A percentile compares a stretch with the other conserved stretches of the same genome.
Evolutionary conservation across 2,113 vertebrate genomes (phyloP).

Genomic region (Rousettus leschenaultii): DNA sequence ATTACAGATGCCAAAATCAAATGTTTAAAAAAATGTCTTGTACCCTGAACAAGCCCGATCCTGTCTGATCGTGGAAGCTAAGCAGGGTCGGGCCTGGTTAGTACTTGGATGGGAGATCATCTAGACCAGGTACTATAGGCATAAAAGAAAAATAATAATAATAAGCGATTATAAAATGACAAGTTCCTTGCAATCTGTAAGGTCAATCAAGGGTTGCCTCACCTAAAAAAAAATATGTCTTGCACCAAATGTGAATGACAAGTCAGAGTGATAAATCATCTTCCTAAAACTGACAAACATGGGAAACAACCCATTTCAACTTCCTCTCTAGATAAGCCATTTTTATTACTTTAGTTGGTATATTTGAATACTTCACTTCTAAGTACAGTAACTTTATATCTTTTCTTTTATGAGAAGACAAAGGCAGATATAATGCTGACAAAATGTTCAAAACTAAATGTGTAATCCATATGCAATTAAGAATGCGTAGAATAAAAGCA

Average conservation of each 20-base stretch:
- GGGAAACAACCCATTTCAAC: background rate
- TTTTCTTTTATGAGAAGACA: background rate
- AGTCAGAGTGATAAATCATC: background rate
- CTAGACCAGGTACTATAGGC: too few relatives aligned
- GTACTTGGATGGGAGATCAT: too few relatives aligned
- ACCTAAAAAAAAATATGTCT: too few relatives aligned
- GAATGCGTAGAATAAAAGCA: background rate
- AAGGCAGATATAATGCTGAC: background rate
- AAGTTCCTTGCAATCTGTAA: too few relatives aligned
- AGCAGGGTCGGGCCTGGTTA: too few relatives aligned
- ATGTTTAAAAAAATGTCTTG: background rate
- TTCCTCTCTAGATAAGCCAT: background rate
- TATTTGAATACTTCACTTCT: slow-evolving; percentile 4
- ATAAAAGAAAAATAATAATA: too few relatives aligned
- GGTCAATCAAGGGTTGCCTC: too few relatives aligned
- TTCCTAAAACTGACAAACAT: background rate
- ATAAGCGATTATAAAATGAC: too few relatives aligned
- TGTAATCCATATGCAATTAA: background rate
- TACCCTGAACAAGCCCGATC: too few relatives aligned
- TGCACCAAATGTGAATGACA: background rate
- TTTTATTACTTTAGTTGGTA: background rate
- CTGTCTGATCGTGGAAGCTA: too few relatives aligned
- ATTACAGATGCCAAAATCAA: background rate
- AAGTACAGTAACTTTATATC: background rate
- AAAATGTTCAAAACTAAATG: slow-evolving; percentile 4